Percentiles rank a stretch among this genome's conserved stretches.
Evolutionary conservation across 2,113 vertebrate species (phyloP).

Genomic region (Microtus richardsoni): DNA sequence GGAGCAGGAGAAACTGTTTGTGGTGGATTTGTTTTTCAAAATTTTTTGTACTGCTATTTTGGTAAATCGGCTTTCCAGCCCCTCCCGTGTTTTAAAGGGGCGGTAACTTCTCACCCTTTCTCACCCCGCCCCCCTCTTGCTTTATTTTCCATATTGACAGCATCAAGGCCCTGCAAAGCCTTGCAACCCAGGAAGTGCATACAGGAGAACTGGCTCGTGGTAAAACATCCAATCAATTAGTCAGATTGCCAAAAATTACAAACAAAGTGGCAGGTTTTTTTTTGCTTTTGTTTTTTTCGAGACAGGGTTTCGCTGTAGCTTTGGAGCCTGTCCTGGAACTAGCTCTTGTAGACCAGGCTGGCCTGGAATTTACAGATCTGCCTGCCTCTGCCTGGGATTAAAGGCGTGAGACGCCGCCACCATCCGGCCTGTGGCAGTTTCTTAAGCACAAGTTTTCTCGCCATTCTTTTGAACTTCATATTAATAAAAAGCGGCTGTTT

Average conservation of each 20-base stretch:
- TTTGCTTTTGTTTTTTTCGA: no score
- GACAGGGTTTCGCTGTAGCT: no score
- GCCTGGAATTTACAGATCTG: no score
- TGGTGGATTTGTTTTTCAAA: constrained; percentile 85
- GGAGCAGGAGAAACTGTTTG: constrained; percentile 84
- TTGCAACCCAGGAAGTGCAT: constrained; percentile 20
- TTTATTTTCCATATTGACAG: constrained; percentile 51
- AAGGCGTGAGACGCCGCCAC: no score
- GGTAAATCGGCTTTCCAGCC: constrained; percentile 77
- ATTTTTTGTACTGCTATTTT: constrained; percentile 81
- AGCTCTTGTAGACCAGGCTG: no score
- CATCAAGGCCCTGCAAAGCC: constrained; percentile 10
- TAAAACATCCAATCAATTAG: constrained; percentile 27
- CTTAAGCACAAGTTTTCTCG: constrained; percentile 34
- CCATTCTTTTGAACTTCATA: background rate
- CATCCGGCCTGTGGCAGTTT: background rate
- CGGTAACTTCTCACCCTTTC: constrained; percentile 50
- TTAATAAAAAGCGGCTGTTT: background rate
- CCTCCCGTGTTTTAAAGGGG: constrained; percentile 64
- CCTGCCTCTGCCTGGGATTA: no score
- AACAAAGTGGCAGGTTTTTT: background rate
- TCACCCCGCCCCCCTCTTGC: background rate
- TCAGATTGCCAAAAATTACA: constrained; percentile 34
- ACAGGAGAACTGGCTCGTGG: background rate
- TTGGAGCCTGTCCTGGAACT: no score